Evolutionary conservation across 2,888 invertebrate species (phyloP), one percentile per base, ranked within the genome.

Genomic region (Aphodius granarius): DNA sequence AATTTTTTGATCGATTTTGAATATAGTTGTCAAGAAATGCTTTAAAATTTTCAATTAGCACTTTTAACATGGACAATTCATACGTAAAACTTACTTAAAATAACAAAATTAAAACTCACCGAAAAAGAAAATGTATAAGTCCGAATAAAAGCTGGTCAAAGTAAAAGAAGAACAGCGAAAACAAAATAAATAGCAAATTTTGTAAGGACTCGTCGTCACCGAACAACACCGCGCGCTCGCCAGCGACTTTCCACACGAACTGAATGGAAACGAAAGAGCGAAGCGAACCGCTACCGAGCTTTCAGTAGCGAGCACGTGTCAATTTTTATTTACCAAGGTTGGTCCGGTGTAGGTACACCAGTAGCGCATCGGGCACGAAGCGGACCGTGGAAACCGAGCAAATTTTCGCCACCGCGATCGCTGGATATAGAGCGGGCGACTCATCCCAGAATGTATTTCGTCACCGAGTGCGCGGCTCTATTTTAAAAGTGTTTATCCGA

Each of bases 401-500:
- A 21, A 19, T 66, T 73, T 78, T 78, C 77, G 78, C 73, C 17
- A 73, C 68, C 20, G 13, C 66, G 20, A 74, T 70, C 71, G 74
- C 78, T 76, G 66, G 70, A 78, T 78, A 75, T 78, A 78, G 78
- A 63, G 20, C 76, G 19, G 66, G n/a, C 73, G 76, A 78, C 76
- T 78, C 78, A 78, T 76, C 76, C n/a, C 73, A 21, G 65, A 66
- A 68, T 71, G 71, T 62, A 68, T 79, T 79, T 78, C 77, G 79
- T 79, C 79, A 79, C 76, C 66, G 76, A 68, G 75, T 74, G 18
- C 65, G 6, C 65, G 65, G 68, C 20, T 72, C 79, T 79, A 79
- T 77, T 78, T 79, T 78, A 78, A 66, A 65, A 74, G 75, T 79
- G 79, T 79, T 79, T 79, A 76, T 76, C 43, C 72, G 23, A 71